A percentile compares a stretch with the other conserved stretches of the same genome.
Evolutionary conservation across 2,113 vertebrate species (phyloP).

Genomic region (Scortum barcoo): DNA sequence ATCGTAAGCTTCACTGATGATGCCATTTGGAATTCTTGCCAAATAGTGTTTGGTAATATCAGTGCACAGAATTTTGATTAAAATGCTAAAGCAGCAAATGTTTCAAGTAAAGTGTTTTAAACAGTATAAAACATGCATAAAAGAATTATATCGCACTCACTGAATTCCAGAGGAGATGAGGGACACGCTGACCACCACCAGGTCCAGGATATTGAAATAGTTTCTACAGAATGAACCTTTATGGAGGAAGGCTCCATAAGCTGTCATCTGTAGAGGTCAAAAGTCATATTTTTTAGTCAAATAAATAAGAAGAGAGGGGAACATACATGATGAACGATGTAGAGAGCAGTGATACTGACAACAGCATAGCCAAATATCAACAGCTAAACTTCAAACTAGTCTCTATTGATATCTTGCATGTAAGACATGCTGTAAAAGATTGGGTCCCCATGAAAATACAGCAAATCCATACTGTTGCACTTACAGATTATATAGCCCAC

Average conservation of each 20-base stretch:
- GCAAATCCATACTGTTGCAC: background rate
- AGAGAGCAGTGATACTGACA: background rate
- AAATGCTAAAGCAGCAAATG: background rate
- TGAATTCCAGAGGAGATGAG: constrained; percentile 99
- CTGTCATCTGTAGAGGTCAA: constrained; percentile 91
- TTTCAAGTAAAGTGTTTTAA: background rate
- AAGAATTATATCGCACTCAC: constrained; percentile 86
- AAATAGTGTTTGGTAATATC: background rate
- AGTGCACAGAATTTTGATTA: background rate
- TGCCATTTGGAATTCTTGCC: background rate
- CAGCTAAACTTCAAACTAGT: background rate
- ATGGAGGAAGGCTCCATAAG: constrained; percentile 97
- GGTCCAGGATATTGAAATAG: constrained; percentile 99
- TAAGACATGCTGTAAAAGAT: background rate
- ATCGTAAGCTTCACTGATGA: background rate
- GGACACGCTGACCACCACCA: constrained; percentile 98
- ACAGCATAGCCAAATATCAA: background rate
- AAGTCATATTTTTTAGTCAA: constrained; percentile 25
- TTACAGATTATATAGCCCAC: background rate
- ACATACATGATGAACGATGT: background rate
- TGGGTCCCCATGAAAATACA: background rate
- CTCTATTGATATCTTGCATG: background rate
- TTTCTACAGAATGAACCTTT: constrained; percentile 99
- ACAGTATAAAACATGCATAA: constrained; percentile 19
- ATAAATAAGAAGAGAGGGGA: constrained; percentile 24